Base-by-base conservation (phyloP, 2,888 invertebrate species). In the Orthosia gracilis region DNA sequence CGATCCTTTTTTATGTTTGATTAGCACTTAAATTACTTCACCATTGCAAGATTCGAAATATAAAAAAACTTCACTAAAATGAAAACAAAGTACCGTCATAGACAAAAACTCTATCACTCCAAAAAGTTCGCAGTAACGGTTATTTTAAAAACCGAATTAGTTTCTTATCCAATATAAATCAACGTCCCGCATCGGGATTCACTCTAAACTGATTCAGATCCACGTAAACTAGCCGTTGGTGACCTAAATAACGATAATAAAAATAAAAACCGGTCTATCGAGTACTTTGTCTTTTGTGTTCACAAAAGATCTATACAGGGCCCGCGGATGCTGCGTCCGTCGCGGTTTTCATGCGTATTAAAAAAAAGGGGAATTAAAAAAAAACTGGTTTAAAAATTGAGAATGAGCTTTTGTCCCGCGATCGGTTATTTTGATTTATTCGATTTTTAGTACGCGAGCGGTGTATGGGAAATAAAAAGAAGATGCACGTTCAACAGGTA, bases 351-450 rank as follows among this genome's bases (percentile, higher is more conserved):
- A 87, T 87, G 88, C 87, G 89, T 88, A 88, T 91, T 90, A 89
- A 89, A 89, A 90, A n/a, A 91, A 91, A 89, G 80, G 76, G 84
- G 84, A 87, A 85, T 88, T 89, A 92, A 91, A 91, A 78, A 92
- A 92, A 92, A 95, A 92, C 94, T 87, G 94, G 94, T 96, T 96
- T 92, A 92, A 81, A 91, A 92, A 90, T 90, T 88, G 85, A 93
- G 93, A 94, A 95, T 94, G 93, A 92, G 93, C 94, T 92, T 94
- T 96, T 96, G 96, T 95, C 82, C 90, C 77, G 89, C 91, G 94
- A 96, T 96, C 95, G 95, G 95, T 94, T 95, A 94, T 96, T 95
- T 95, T 96, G 95, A 96, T 96, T 96, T 96, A 96, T 96, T 95
- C 94, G 94, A 95, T 96, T 96, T 96, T 96, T 95, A 94, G 94